Base-by-base conservation (phyloP, 2,888 invertebrate genomes). In the Brachypterus glaber region DNA sequence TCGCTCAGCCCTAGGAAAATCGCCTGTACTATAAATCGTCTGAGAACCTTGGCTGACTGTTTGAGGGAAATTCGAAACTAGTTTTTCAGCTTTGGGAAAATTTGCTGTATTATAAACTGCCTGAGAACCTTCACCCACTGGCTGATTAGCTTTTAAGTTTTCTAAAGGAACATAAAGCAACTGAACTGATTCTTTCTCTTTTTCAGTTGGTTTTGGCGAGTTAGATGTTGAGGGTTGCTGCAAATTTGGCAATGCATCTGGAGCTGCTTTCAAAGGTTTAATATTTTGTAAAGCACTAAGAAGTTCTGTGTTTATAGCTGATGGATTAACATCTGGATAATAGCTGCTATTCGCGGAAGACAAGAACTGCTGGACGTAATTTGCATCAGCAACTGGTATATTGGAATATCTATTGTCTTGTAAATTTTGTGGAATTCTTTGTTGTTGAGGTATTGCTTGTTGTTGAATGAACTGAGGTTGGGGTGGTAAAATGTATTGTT, bases 161-260 rank as follows among this genome's bases (percentile, higher is more conserved):
- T 89, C 86, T 15, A 86, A 71, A 3, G 88, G 88, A 0, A 89
- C 86, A 55, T 88, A 89, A 0, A 89, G 68, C 24, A 88, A 62
- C 55, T 88, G 87, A 0, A 87, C 79, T 63, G 81, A 77, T 60
- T 82, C 79, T 49, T 58, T 57, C 17, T 52, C 55, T 2, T 42
- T 46, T 34, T 48, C 42, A 15, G 48, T 30, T 5, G 38, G 13
- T 30, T 32, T 39, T 7, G 34, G 11, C 14, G 32, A 44, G 24
- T 40, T 25, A 4, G 41, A 5, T 16, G 39, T 30, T 11, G 33
- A 9, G 16, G 24, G 25, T 33, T 9, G 30, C n/a, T n/a, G n/a
- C n/a, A n/a, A n/a, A n/a, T n/a, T n/a, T 29, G 25, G 32, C 4
- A 27, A 9, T 9, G 5, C 7, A 5, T 21, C 13, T 21, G 5